These are phyloP conservation scores for Acropora tenuis DNA, from an alignment of 64 coral and sea anemone species.

Conservation along the genomic window DNA sequence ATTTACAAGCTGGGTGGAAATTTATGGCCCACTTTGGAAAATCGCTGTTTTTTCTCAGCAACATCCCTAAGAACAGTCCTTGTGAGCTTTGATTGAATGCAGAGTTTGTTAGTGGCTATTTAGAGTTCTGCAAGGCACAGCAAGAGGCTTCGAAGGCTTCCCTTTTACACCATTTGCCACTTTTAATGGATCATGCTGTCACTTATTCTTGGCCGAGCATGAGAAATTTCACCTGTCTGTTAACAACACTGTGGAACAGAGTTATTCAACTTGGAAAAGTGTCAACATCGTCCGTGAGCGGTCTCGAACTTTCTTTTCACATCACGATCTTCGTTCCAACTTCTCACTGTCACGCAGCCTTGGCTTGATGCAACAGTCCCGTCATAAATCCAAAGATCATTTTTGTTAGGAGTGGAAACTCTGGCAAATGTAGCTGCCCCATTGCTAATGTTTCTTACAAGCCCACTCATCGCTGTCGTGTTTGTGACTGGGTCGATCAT, in stretches of 20 bases:
- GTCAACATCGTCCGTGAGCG: constrained; percentile 4
- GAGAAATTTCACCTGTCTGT: constrained; percentile 32
- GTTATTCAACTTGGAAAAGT: neutral
- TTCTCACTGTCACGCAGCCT: neutral
- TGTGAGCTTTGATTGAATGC: too few species aligned
- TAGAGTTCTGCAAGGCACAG: constrained; percentile 26
- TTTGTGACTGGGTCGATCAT: neutral
- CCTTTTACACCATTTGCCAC: constrained; percentile 34
- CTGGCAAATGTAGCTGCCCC: neutral
- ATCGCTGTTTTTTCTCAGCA: too few species aligned
- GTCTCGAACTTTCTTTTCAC: neutral
- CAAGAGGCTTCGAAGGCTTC: neutral
- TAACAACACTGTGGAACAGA: constrained; percentile 32
- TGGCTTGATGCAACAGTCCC: neutral
- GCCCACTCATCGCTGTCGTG: neutral
- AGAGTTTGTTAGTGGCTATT: constrained; percentile 24
- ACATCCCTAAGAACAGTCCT: too few species aligned
- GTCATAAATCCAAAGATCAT: neutral
- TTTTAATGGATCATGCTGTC: constrained; percentile 39
- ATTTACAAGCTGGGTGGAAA: too few species aligned
- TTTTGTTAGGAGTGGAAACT: constrained; percentile 9
- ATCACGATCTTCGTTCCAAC: constrained; percentile 6
- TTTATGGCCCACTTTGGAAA: too few species aligned
- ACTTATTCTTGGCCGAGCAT: constrained; percentile 7
- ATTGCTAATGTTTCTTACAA: neutral